These are phyloP conservation scores for Carettochelys insculpta DNA, from an alignment of 2,113 vertebrate genomes.

Conservation along the genomic window DNA sequence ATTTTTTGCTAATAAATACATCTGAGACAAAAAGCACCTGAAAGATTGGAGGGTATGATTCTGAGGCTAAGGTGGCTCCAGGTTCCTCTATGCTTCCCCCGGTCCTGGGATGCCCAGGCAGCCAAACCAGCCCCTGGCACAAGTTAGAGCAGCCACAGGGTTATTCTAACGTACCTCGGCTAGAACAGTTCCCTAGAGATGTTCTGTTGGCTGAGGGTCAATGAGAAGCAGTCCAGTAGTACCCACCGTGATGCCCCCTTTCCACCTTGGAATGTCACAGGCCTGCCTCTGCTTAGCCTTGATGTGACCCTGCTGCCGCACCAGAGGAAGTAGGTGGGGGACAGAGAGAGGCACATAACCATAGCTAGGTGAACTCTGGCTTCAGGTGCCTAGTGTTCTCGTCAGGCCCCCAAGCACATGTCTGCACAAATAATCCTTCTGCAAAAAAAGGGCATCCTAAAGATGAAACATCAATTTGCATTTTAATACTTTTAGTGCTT, in stretches of 20 bases:
- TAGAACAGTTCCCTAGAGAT: neutral
- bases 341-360: no score
- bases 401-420: neutral
- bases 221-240: neutral
- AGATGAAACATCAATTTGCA: neutral
- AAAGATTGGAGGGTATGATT: neutral
- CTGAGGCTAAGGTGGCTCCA: neutral
- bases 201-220: neutral
- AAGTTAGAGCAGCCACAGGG: accelerated
- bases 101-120: neutral
- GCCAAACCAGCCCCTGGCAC: neutral
- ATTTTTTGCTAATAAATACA: neutral
- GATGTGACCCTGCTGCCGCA: neutral
- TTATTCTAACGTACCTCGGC: neutral
- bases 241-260: neutral
- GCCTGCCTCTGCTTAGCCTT: neutral
- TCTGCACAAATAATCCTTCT: neutral
- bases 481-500: neutral
- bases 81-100: neutral
- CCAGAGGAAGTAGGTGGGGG: neutral
- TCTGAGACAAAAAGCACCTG: neutral
- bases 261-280: neutral
- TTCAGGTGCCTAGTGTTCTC: neutral
- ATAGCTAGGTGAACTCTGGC: no score
- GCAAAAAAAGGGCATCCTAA: neutral